These are phyloP conservation scores for Eulemur albifrons DNA, from an alignment of 2,797 vertebrate genomes.

Conservation along the genomic window DNA sequence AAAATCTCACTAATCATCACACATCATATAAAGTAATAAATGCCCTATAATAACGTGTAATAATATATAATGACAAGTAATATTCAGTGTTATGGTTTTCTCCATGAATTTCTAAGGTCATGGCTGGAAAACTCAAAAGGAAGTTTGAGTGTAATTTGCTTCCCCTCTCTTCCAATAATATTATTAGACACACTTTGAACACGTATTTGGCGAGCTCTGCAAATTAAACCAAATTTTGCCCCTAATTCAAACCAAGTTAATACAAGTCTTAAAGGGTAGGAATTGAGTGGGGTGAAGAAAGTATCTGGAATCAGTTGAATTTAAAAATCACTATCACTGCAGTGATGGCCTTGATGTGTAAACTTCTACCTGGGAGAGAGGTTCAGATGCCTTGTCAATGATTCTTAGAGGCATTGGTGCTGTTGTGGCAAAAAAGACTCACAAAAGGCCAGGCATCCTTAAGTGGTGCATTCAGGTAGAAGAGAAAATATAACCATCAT, in stretches of 20 bases:
- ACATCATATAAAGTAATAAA: slow-evolving; percentile 68
- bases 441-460: neutral
- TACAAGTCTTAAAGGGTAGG: slow-evolving; percentile 44
- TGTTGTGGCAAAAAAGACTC: neutral
- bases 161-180: slow-evolving; percentile 64
- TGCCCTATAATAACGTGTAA: slow-evolving; percentile 70
- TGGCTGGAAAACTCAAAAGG: slow-evolving; percentile 66
- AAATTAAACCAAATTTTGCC: slow-evolving; percentile 68
- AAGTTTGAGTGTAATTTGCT: slow-evolving; percentile 67
- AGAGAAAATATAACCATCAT: neutral
- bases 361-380: neutral
- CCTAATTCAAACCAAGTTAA: slow-evolving; percentile 65
- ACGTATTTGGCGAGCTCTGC: slow-evolving; percentile 57
- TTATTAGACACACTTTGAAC: slow-evolving; percentile 72
- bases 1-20: slow-evolving; percentile 68
- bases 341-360: neutral
- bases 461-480: neutral
- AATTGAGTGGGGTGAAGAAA: slow-evolving; percentile 46
- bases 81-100: slow-evolving; percentile 68
- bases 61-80: slow-evolving; percentile 75
- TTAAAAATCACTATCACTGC: slow-evolving; percentile 4
- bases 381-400: neutral
- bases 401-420: neutral
- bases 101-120: slow-evolving; percentile 66
- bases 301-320: slow-evolving; percentile 38